Conservation (phyloP, 2,888 invertebrate species). For the Sericinus montela region DNA sequence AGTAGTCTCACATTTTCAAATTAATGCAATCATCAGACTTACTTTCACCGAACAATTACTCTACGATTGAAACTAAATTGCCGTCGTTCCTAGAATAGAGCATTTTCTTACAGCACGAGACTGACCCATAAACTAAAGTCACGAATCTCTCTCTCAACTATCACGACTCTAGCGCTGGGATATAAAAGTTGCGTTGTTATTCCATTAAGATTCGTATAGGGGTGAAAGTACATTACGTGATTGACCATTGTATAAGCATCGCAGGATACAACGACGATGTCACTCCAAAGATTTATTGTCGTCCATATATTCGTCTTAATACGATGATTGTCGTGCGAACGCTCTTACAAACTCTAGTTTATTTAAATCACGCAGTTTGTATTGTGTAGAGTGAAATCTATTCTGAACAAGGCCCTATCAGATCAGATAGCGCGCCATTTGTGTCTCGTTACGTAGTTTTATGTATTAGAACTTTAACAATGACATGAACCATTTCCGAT, state of each 20-base stretch:
- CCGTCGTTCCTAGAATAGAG: conserved; percentile 54
- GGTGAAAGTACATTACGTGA: conserved; percentile 69
- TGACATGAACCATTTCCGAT: conserved; percentile 17
- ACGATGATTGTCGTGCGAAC: conserved; percentile 68
- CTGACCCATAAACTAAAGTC: conserved; percentile 61
- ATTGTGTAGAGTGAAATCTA: conserved; percentile 54
- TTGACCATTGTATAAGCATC: conserved; percentile 53
- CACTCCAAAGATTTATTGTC: conserved; percentile 51
- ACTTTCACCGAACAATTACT: conserved; percentile 66
- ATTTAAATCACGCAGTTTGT: conserved; percentile 52
- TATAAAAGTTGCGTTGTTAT: conserved; percentile 67
- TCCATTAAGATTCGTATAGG: conserved; percentile 62
- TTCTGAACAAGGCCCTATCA: conserved; percentile 37
- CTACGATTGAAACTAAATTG: conserved; percentile 58
- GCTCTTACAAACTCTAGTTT: conserved; percentile 50
- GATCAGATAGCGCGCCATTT: conserved; percentile 21
- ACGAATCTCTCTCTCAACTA: conserved; percentile 68
- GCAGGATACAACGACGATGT: conserved; percentile 38
- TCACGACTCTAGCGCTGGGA: conserved; percentile 63
- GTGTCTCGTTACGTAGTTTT: conserved; percentile 16
- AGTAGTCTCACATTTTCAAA: no score
- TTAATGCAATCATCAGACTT: conserved; percentile 37
- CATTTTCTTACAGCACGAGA: conserved; percentile 64
- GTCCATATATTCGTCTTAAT: conserved; percentile 56
- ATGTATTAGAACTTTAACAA: conserved; percentile 18